These are phyloP conservation scores for Mareca strepera DNA, from an alignment of 2,797 vertebrate genomes.

Conservation along the genomic window DNA sequence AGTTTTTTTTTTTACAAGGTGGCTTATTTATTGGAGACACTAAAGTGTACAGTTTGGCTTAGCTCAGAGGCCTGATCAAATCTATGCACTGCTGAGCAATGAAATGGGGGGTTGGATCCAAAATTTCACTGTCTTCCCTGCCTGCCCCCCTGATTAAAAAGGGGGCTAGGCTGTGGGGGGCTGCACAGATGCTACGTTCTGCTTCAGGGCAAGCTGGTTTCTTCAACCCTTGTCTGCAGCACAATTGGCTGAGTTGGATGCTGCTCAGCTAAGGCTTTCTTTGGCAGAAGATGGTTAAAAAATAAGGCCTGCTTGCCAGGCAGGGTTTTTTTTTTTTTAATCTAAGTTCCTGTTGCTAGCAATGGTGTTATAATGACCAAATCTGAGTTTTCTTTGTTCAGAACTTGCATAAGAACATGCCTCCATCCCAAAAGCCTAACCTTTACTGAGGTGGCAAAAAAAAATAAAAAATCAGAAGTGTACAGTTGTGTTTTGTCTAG, in stretches of 20 bases:
- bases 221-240: neutral
- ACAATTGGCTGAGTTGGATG: neutral
- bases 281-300: neutral
- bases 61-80: constrained; percentile 41
- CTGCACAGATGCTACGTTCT: constrained; percentile 36
- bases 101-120: neutral
- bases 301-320: neutral
- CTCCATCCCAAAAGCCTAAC: constrained; percentile 35
- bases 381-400: constrained; percentile 1
- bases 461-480: constrained; percentile 42
- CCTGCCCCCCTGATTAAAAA: neutral
- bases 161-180: neutral
- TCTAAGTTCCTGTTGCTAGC: neutral
- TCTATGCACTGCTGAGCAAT: constrained; percentile 70
- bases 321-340: constrained; percentile 45
- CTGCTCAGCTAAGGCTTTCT: neutral
- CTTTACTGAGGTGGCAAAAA: constrained; percentile 49
- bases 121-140: neutral
- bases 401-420: neutral
- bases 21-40: constrained; percentile 85
- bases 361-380: neutral
- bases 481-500: constrained; percentile 79
- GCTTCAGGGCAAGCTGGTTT: constrained; percentile 22
- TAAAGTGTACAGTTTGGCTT: constrained; percentile 83
- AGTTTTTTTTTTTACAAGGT: neutral